These are phyloP conservation scores for Empidonax traillii DNA, from an alignment of 2,113 vertebrate genomes.

Conservation along the genomic window DNA sequence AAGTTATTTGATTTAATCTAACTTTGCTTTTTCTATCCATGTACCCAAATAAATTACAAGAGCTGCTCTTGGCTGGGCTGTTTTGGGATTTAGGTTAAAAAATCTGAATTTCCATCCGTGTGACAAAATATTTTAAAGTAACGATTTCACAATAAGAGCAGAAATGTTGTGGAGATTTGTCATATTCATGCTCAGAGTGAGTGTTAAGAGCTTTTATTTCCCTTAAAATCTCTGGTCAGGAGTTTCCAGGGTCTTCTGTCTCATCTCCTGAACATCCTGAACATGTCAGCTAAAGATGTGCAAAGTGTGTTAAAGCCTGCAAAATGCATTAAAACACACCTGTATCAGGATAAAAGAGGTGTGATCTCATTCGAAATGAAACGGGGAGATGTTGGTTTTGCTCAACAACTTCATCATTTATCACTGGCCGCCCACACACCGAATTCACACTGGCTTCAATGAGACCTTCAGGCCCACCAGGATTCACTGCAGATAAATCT, in stretches of 20 bases:
- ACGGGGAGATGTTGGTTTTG: background rate
- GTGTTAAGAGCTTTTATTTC: background rate
- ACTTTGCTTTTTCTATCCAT: background rate
- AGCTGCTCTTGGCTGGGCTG: background rate
- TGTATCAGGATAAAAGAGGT: too few species aligned
- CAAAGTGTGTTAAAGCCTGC: too few species aligned
- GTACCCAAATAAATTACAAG: background rate
- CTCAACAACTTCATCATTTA: background rate
- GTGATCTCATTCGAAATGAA: background rate
- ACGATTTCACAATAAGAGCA: background rate
- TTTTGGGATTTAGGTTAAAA: background rate
- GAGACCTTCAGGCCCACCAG: background rate
- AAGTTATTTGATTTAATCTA: background rate
- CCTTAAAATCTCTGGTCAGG: background rate
- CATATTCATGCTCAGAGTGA: background rate
- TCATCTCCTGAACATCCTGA: background rate
- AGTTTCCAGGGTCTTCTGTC: background rate
- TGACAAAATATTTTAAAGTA: background rate
- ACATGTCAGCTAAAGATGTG: background rate
- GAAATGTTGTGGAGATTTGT: background rate
- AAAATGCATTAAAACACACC: too few species aligned
- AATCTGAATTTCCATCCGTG: background rate
- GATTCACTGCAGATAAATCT: background rate
- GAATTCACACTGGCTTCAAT: background rate
- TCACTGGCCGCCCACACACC: background rate